These are phyloP conservation scores for Trilocha varians DNA, from an alignment of 2,888 invertebrate genomes.

Conservation along the genomic window DNA sequence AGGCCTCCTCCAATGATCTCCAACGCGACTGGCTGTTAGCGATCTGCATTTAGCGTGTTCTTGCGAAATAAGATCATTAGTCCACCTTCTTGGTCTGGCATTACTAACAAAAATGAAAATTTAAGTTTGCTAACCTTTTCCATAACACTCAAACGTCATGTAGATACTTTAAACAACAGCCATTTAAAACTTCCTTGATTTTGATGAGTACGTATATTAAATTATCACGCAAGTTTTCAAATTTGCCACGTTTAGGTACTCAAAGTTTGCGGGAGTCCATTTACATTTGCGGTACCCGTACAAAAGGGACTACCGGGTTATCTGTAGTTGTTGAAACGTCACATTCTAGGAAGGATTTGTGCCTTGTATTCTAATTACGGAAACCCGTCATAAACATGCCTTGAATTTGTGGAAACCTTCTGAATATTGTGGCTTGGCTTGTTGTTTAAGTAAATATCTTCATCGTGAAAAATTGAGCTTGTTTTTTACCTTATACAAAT, in stretches of 20 bases:
- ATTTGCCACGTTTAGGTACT: no score
- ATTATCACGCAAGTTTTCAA: not conserved
- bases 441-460: not conserved
- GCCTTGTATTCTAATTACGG: not conserved
- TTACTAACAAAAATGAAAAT: no score
- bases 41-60: no score
- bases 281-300: not conserved
- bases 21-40: no score
- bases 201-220: not conserved
- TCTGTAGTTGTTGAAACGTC: not conserved
- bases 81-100: no score
- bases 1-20: no score
- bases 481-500: no score
- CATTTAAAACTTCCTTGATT: no score
- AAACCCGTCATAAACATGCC: not conserved
- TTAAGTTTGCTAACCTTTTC: no score
- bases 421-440: not conserved
- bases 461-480: not conserved
- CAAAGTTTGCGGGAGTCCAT: not conserved
- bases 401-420: not conserved
- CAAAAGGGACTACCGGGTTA: not conserved
- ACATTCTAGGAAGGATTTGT: not conserved
- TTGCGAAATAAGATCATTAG: no score
- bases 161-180: no score
- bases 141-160: no score